A percentile compares a stretch with the other conserved stretches of the same genome.
Conservation (phyloP, 2,113 vertebrate genomes). For the Apteryx mantelli region DNA sequence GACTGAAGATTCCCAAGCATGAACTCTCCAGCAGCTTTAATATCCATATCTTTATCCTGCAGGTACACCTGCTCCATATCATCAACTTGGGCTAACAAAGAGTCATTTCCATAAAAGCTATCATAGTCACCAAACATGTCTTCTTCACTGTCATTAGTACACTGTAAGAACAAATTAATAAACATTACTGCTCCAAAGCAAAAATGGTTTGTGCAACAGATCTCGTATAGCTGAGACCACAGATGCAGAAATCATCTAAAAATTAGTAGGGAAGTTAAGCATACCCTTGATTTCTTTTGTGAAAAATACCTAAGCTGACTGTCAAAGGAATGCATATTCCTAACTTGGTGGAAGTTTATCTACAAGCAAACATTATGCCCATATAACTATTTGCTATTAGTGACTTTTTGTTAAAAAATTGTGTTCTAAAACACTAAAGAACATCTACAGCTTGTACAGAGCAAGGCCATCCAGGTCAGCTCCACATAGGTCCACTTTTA, state of each 20-base stretch:
- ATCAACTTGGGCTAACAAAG: slow-evolving; percentile 83
- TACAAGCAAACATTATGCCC: rapidly evolving
- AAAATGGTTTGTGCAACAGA: not conserved
- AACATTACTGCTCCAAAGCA: rapidly evolving
- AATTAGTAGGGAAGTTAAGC: rapidly evolving
- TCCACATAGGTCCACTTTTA: rapidly evolving
- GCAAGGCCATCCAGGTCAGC: rapidly evolving
- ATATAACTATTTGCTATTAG: rapidly evolving
- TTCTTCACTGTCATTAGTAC: slow-evolving; percentile 80
- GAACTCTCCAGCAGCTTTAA: not conserved
- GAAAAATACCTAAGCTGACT: not conserved
- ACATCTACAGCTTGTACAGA: rapidly evolving
- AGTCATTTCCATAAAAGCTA: slow-evolving; percentile 82
- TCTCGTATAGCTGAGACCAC: rapidly evolving
- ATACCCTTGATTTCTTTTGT: rapidly evolving
- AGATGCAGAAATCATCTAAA: too few relatives aligned
- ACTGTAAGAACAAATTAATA: slow-evolving; percentile 62
- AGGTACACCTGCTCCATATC: slow-evolving; percentile 71
- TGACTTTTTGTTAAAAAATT: rapidly evolving
- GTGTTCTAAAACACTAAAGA: rapidly evolving
- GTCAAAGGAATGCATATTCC: rapidly evolving
- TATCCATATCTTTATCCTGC: not conserved
- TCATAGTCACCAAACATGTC: slow-evolving; percentile 90
- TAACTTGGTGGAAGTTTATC: rapidly evolving
- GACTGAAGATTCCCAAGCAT: not conserved